Base-by-base conservation (phyloP, 2,888 invertebrate genomes). In the Antheraea assamensis region DNA sequence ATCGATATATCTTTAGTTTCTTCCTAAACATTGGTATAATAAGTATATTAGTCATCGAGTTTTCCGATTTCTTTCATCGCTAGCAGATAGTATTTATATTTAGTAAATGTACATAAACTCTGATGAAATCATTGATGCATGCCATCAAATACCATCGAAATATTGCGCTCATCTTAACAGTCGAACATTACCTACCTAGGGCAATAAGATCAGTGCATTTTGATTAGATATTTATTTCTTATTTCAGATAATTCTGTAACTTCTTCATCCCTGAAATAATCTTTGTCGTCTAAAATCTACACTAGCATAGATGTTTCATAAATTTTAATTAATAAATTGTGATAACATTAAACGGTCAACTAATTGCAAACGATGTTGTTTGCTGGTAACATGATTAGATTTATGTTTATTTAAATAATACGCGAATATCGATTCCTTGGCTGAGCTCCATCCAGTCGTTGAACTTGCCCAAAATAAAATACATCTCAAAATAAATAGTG, bases 381-480 rank as follows among this genome's bases (percentile, higher is more conserved):
- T 49, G 52, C 27, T 19, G 1, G 58, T 35, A 30, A 71, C 66
- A 52, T 66, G 21, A 61, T 71, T 71, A 58, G 52, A 35, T 64
- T 70, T 52, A 64, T 71, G 35, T 30, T 68, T 68, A 70, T 49
- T 70, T 70, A 42, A 73, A 71, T 73, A 66, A 73, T 71, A 75
- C 71, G 31, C 27, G 68, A 73, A 71, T 75, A 31, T 71, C 31
- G 72, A 73, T 71, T 55, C 30, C n/a, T 76, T 79, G 79, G 79
- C 79, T 70, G 49, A 30, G 31, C 58, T 78, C 78, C 79, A 79
- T 73, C 35, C 42, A 75, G 76, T 73, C 74, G 76, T 78, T 76
- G 74, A 79, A 78, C 78, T 75, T 74, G 77, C 76, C 71, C 71
- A 74, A 75, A 77, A 78, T 78, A 80, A n/a, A n/a, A 78, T 76